Percentiles rank a stretch among this genome's conserved stretches.
These are phyloP conservation scores for Epinephelus lanceolatus DNA, from an alignment of 2,113 vertebrate genomes.

Conservation along the genomic window DNA sequence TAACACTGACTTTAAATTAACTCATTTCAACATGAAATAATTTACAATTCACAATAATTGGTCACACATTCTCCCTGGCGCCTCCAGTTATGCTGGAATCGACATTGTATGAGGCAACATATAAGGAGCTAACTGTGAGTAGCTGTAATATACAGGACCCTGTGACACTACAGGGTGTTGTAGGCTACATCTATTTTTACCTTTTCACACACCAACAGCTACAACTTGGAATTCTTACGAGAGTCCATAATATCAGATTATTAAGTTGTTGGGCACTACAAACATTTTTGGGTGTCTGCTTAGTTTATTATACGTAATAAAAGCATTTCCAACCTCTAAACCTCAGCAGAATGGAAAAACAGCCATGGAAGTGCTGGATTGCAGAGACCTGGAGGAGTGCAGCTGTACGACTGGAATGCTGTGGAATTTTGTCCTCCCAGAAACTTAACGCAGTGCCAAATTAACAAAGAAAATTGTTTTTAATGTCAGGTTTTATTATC, in stretches of 20 bases:
- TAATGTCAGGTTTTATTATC: background rate
- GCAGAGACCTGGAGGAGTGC: slow-evolving; percentile 15
- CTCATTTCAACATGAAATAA: background rate
- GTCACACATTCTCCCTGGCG: background rate
- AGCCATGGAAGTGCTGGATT: background rate
- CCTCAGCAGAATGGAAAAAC: slow-evolving; percentile 26
- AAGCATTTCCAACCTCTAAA: slow-evolving; percentile 41
- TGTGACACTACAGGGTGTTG: background rate
- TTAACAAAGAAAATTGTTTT: background rate
- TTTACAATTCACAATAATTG: background rate
- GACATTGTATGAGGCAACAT: background rate
- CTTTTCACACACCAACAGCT: slow-evolving; percentile 19
- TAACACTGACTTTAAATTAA: background rate
- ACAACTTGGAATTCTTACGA: slow-evolving; percentile 38
- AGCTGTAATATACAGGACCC: slow-evolving; percentile 1
- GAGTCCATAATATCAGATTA: slow-evolving; percentile 44
- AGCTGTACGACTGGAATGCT: background rate
- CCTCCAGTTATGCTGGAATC: background rate
- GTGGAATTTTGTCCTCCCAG: background rate
- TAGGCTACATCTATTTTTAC: slow-evolving; percentile 22
- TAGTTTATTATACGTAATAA: slow-evolving; percentile 53
- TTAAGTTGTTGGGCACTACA: slow-evolving; percentile 27
- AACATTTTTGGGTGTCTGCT: slow-evolving; percentile 39
- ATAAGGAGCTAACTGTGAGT: background rate
- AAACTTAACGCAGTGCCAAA: background rate